Evolutionary conservation across 2,113 vertebrate genomes (phyloP), one percentile per base, ranked within the genome.

Genomic region (Sula dactylatra): DNA sequence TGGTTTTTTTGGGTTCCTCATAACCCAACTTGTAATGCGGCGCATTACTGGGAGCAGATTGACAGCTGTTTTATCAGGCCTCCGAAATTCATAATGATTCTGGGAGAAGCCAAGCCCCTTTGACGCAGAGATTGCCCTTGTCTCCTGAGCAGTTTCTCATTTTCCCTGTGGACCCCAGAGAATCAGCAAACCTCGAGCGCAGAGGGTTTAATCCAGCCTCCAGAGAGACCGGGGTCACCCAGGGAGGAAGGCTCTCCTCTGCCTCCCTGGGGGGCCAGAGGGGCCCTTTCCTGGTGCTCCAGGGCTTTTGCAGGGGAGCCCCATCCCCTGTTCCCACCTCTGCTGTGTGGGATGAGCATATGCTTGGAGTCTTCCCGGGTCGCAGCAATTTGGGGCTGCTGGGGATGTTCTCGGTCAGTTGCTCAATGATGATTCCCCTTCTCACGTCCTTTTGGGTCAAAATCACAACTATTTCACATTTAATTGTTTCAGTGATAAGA

Each of bases 291-390:
- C 38, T 8, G 5, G 29, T 18, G 70, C 32, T 16, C 45, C 2
- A 2, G 64, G 17, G 29, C 49, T 62, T 67, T 52, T 56, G 40
- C 52, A 45, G 40, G 32, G 32, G 26, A 55, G n/a, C 26, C n/a
- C 18, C n/a, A 27, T 40, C 20, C 6, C 1, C n/a, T 22, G 3
- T 49, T 58, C 80, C 66, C 66, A 17, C 14, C 44, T 40, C 24
- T 27, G 14, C n/a, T 40, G 2, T 19, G 58, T 1, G 2, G 36
- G 36, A 27, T 20, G 22, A 34, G 16, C 1, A 6, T 21, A 1
- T 11, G n/a, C 31, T 25, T 0, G 3, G 36, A 83, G 31, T 54
- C 67, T 9, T 16, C 36, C 56, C 9, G 7, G 11, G 4, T 12
- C 16, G 11, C 21, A 7, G 36, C 25, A 13, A 25, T 36, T 38